These are phyloP conservation scores for Carposina sasakii DNA, from an alignment of 1,140 invertebrate genomes.

Conservation along the genomic window DNA sequence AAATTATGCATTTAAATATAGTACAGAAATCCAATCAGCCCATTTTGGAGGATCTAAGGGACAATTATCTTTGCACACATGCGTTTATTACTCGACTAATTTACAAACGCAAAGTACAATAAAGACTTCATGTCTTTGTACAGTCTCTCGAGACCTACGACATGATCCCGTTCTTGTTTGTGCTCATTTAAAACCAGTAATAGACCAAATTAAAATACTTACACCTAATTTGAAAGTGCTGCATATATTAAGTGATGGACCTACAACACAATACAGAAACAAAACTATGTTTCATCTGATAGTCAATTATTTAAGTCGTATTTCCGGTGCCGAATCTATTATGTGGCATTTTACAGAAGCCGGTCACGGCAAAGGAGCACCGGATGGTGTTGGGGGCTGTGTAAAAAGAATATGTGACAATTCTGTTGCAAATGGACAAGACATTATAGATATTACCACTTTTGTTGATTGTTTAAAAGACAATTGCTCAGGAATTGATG, in stretches of 20 bases:
- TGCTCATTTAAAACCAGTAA: background rate
- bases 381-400: conserved; percentile 18
- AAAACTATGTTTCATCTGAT: conserved; percentile 22
- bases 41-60: conserved; percentile 21
- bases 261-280: conserved; percentile 18
- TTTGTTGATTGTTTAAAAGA: conserved; percentile 9
- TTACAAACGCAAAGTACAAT: background rate
- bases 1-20: conserved; percentile 25
- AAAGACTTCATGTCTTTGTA: background rate
- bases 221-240: conserved; percentile 15
- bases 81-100: conserved; percentile 14
- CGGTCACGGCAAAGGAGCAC: conserved; percentile 21
- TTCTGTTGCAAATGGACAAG: conserved; percentile 10
- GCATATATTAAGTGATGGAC: conserved; percentile 25
- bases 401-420: conserved; percentile 12
- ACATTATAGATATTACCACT: conserved; percentile 9
- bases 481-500: conserved; percentile 1
- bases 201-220: background rate
- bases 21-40: conserved; percentile 18
- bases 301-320: conserved; percentile 11
- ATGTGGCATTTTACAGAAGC: conserved; percentile 18
- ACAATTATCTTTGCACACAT: conserved; percentile 22
- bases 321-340: conserved; percentile 6
- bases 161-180: conserved; percentile 7
- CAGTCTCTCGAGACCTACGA: background rate